Evolutionary conservation across 2,797 vertebrate species (phyloP), one percentile per base, ranked within the genome.

Genomic region (Kryptolebias ocellatus): DNA sequence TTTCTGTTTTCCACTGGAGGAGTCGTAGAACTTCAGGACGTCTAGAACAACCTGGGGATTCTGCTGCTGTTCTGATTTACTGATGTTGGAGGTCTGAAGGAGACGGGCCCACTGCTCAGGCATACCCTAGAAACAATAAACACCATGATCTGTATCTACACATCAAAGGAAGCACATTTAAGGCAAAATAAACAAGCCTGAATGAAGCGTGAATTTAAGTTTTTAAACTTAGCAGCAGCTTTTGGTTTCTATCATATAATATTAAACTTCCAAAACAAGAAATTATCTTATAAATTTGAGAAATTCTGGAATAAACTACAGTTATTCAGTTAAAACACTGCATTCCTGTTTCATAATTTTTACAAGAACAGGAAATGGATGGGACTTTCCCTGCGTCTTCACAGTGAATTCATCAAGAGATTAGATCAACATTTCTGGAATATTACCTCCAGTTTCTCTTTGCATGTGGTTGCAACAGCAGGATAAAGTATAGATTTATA

Each of bases 21-120:
- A 98, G 90, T 99, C 96, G 0, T 98, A 99, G 91, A 99, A 99
- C 85, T 99, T 98, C 76, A 99, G 94, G 78, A 97, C 95, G 70
- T 99, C 97, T 53, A 99, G 94, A 72, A 99, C 98, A 0, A 96
- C 96, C 93, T 99, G 97, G 9, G 98, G 98, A 81, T 99, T 99
- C 72, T 99, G 97, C 90, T 99, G 98, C 91, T 99, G 98, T 83
- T 99, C 98, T 7, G 95, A 94, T 86, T 99, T 98, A 18, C 96
- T 98, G 89, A 99, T 99, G 87, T 99, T 99, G 79, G 98, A 99
- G 63, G 96, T 99, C 88, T 99, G 97, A 59, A 99, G 94, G 74
- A 99, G 93, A 58, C 96, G 94, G 78, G 98, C 98, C 98, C 98
- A 99, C 81, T 99, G 98, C 89, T 98, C 97, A 15, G 98, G 98